Base-by-base conservation (phyloP, 2,113 vertebrate genomes). In the Anguilla japonica region DNA sequence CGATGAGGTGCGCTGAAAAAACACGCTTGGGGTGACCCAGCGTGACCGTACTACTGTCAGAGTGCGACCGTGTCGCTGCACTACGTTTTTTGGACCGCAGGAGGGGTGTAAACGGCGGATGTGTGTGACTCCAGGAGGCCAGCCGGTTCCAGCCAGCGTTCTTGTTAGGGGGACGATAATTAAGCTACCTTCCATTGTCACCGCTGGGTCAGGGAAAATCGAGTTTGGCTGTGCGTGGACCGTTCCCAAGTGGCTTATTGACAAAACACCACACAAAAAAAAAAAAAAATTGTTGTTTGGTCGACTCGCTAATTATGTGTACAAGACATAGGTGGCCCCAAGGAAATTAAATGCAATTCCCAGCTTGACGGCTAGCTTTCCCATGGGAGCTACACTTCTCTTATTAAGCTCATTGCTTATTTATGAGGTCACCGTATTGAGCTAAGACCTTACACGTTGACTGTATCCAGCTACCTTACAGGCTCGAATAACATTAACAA, bases 341-440 rank as follows among this genome's bases (percentile, higher is more conserved):
- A 98, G 98, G 97, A 99, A 98, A 98, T 98, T 98, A 98, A 98
- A 97, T 97, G 96, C 97, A 97, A 98, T 98, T 97, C 97, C 97
- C 97, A 97, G 96, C 96, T 97, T 97, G 97, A 97, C 97, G 95
- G 96, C 96, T 82, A 29, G 2, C 20, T 14, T 15, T 85, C 97
- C 97, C 97, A 93, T 95, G 97, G 97, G 98, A 98, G 96, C 96
- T 96, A 96, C 97, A 97, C 91, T 95, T 95, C 96, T 98, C 96
- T 97, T 98, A 98, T 98, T 98, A 98, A 98, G 96, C 96, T 96
- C 96, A 97, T 97, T 97, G 97, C 96, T 95, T 97, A 96, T 97
- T 98, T 97, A 98, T 96, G 96, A 97, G 96, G 96, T 96, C 96
- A 95, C 95, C 95, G 96, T 96, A 95, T 89, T 78, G 67, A 78